phyloP scores from a whole-genome alignment of 2,797 vertebrate genomes.

The Sebastes nivosus region DNA sequence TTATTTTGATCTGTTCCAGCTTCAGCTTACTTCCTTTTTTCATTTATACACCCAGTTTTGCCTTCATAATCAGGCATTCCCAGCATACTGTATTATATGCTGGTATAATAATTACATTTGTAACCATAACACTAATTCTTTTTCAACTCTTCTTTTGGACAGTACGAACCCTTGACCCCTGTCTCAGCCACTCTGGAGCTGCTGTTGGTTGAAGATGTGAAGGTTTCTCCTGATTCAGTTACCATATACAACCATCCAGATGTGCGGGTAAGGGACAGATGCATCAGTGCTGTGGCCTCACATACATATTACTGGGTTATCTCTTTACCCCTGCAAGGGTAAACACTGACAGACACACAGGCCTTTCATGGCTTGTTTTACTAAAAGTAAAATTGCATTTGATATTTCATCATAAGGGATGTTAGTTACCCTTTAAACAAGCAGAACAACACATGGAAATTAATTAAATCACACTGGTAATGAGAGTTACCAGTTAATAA shows the following conservation, averaged over 20 bases:
- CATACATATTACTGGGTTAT: neutral
- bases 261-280: constrained; percentile 81
- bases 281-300: neutral
- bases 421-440: neutral
- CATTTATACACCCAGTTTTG: neutral
- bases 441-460: neutral
- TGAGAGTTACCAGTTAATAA: neutral
- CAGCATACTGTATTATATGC: neutral
- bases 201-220: constrained; percentile 92
- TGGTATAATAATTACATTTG: neutral
- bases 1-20: neutral
- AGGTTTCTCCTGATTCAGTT: constrained; percentile 83
- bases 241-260: constrained; percentile 94
- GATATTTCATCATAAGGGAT: neutral
- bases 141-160: constrained; percentile 30
- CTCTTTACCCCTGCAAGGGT: neutral
- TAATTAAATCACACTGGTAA: neutral
- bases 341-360: neutral
- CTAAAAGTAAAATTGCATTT: neutral
- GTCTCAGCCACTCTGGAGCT: constrained; percentile 90
- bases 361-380: neutral
- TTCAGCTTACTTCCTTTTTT: neutral
- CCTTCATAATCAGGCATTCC: neutral
- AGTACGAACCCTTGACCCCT: constrained; percentile 83
- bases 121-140: neutral